phyloP scores from a whole-genome alignment of 2,797 vertebrate species.

The Parotocinclus haroldoi region DNA sequence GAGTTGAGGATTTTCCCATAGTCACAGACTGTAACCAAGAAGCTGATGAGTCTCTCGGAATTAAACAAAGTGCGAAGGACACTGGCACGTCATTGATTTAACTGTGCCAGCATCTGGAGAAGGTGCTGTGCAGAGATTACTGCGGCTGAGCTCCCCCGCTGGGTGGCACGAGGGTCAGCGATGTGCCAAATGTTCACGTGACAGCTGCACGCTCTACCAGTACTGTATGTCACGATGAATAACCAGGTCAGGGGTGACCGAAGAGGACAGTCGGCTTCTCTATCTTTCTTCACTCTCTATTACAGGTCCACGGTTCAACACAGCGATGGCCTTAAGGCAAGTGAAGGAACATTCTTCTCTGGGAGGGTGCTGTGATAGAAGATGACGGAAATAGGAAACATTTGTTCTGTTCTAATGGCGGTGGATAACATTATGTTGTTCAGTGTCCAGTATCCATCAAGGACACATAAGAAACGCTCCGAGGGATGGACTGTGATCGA shows the following conservation, averaged over 20 bases:
- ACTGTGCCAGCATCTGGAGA: constrained; percentile 43
- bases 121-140: constrained; percentile 42
- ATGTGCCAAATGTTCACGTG: constrained; percentile 44
- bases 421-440: background rate
- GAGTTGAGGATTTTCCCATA: background rate
- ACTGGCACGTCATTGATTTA: constrained; percentile 41
- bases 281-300: constrained; percentile 17
- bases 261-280: background rate
- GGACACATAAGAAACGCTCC: background rate
- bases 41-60: constrained; percentile 26
- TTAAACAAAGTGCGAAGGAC: constrained; percentile 41
- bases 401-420: constrained; percentile 13
- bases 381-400: constrained; percentile 6
- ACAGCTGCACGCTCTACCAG: constrained; percentile 29
- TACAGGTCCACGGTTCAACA: constrained; percentile 6
- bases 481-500: background rate
- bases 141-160: constrained; percentile 32
- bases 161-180: constrained; percentile 33
- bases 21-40: constrained; percentile 27
- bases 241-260: constrained; percentile 13
- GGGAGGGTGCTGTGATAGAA: constrained; percentile 3
- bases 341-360: constrained; percentile 18
- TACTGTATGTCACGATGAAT: constrained; percentile 16
- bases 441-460: constrained; percentile 1
- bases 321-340: constrained; percentile 22